phyloP scores from a whole-genome alignment of 2,797 vertebrate genomes.

The Buceros bicornis region DNA sequence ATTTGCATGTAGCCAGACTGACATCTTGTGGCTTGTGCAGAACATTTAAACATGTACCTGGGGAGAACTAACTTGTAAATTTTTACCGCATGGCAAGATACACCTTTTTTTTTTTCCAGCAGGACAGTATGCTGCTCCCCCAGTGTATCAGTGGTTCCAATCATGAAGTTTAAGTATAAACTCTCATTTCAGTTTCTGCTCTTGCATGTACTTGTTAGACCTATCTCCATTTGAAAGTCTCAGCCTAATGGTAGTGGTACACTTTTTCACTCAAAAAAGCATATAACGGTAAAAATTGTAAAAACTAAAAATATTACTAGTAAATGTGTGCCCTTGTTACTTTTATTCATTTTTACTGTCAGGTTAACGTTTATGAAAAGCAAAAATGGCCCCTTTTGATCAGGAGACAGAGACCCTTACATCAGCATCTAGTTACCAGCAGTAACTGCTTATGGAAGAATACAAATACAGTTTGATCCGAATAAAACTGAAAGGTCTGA shows the following conservation, averaged over 20 bases:
- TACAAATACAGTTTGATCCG: neutral
- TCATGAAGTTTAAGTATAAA: neutral
- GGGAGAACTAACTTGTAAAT: neutral
- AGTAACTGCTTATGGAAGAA: neutral
- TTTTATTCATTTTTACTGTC: neutral
- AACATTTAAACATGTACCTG: neutral
- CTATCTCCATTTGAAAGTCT: neutral
- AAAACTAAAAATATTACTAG: neutral
- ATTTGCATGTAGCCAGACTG: conserved; percentile 51
- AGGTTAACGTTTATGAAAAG: neutral
- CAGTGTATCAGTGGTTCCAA: neutral
- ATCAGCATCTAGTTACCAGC: neutral
- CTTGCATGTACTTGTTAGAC: neutral
- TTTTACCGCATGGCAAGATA: neutral
- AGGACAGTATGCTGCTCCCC: neutral
- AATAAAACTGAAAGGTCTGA: neutral
- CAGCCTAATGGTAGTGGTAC: neutral
- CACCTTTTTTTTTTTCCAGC: neutral
- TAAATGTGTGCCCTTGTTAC: neutral
- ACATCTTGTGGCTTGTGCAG: conserved; percentile 65
- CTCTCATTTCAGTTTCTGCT: neutral
- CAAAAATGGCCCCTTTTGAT: neutral
- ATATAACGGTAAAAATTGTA: neutral
- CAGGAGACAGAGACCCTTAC: neutral
- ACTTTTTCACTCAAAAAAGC: neutral